These are phyloP conservation scores for Pelecanoides urinatrix DNA, from an alignment of 2,113 vertebrate genomes.

Conservation along the genomic window DNA sequence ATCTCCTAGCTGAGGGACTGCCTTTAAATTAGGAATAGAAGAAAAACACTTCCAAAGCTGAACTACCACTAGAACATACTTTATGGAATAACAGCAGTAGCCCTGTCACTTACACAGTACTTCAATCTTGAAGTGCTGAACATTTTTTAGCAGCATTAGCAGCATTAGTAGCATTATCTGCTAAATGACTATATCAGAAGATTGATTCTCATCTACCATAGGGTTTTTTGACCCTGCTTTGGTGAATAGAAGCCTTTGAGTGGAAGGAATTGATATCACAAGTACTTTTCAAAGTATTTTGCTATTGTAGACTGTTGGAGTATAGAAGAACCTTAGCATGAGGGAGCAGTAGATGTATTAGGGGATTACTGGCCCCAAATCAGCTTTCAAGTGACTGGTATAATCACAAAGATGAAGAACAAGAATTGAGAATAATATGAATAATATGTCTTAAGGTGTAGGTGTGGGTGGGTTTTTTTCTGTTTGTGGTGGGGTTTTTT, in stretches of 20 bases:
- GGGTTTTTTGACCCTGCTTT: background rate
- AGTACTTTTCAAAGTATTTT: background rate
- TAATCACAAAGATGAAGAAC: background rate
- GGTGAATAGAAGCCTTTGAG: background rate
- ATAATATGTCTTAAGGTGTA: background rate
- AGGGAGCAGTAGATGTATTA: background rate
- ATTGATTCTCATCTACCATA: background rate
- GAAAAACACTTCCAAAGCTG: background rate
- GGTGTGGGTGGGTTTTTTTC: fast-evolving
- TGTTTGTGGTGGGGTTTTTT: background rate
- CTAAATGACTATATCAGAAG: background rate
- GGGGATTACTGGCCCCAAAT: background rate
- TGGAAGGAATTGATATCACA: background rate
- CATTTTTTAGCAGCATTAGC: no score
- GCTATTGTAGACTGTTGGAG: background rate
- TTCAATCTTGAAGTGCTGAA: background rate
- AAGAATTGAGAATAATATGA: background rate
- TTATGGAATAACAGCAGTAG: background rate
- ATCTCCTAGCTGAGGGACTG: background rate
- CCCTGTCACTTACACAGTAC: background rate
- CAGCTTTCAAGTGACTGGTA: background rate
- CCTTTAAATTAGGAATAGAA: background rate
- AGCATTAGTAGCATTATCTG: background rate
- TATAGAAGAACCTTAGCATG: background rate
- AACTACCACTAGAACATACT: background rate